Percentiles rank a stretch among this genome's conserved stretches.
These are phyloP conservation scores for Trichogramma pretiosum DNA, from an alignment of 1,140 invertebrate species.

Conservation along the genomic window DNA sequence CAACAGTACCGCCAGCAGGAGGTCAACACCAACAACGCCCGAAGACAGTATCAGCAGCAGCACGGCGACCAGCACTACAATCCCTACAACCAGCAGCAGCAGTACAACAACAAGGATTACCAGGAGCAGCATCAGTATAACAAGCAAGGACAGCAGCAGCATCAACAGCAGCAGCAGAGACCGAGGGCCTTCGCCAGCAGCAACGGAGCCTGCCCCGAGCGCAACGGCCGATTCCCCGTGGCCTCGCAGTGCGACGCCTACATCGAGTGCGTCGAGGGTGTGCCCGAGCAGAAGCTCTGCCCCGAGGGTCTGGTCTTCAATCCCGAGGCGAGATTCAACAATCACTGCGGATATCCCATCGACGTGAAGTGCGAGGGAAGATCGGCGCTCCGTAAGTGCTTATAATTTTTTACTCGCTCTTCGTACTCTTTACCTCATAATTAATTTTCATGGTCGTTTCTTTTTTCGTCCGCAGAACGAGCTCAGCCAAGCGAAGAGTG, in stretches of 20 bases:
- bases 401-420: too few relatives aligned
- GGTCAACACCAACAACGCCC: neutral
- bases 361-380: conserved; percentile 69
- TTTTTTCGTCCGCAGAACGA: conserved; percentile 48
- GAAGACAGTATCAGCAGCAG: neutral
- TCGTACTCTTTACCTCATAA: too few relatives aligned
- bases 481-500: conserved; percentile 66
- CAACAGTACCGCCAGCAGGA: conserved; percentile 3
- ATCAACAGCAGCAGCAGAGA: conserved; percentile 4
- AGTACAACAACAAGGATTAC: neutral
- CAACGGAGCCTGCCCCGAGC: conserved; percentile 49
- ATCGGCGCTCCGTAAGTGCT: conserved; percentile 62
- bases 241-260: conserved; percentile 67
- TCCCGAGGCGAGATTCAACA: conserved; percentile 59
- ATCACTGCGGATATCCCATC: conserved; percentile 75
- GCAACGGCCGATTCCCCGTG: conserved; percentile 61
- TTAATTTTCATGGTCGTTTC: too few relatives aligned
- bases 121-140: neutral
- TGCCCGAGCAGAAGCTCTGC: conserved; percentile 65
- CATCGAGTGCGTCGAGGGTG: conserved; percentile 62
- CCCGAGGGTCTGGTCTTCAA: conserved; percentile 80
- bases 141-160: too few relatives aligned
- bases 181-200: neutral
- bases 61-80: neutral
- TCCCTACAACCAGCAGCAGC: neutral